A percentile compares a stretch with the other conserved stretches of the same genome.
These are phyloP conservation scores for Bombus balteatus DNA, from an alignment of 1,140 invertebrate genomes.

Conservation along the genomic window DNA sequence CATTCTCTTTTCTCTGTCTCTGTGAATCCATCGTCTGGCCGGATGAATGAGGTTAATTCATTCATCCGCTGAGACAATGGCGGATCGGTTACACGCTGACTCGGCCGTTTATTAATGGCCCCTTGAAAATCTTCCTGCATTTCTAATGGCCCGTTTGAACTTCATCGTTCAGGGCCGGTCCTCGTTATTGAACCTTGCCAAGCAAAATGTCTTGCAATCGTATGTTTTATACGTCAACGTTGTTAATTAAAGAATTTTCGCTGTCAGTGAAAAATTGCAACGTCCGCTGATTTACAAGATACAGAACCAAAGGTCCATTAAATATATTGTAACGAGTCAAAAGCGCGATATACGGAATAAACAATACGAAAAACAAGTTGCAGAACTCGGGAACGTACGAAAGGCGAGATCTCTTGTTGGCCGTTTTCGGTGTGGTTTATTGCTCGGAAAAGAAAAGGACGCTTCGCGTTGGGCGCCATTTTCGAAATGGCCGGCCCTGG, in stretches of 20 bases:
- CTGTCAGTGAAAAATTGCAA: background rate
- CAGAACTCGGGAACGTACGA: background rate
- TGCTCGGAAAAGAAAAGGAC: constrained; percentile 23
- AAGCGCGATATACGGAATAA: background rate
- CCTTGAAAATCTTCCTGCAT: constrained; percentile 56
- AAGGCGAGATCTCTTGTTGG: background rate
- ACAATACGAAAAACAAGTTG: background rate
- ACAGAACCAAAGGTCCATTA: background rate
- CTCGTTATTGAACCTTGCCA: background rate
- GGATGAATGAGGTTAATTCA: constrained; percentile 71
- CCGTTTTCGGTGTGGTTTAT: constrained; percentile 27
- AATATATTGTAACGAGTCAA: background rate
- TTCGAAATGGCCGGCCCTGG: constrained; percentile 47
- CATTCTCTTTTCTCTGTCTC: constrained; percentile 13
- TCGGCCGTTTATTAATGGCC: constrained; percentile 78
- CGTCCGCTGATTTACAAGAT: background rate
- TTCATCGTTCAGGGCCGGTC: constrained; percentile 26
- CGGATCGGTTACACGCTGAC: constrained; percentile 74
- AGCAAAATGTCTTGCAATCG: background rate
- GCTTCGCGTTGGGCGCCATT: constrained; percentile 45
- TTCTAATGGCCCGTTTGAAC: constrained; percentile 65
- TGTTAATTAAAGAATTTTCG: background rate
- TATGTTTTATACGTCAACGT: background rate
- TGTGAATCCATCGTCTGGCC: constrained; percentile 39
- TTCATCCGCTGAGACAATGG: constrained; percentile 76